Conservation (phyloP, 2,113 vertebrate genomes). For the Lates calcarifer region DNA sequence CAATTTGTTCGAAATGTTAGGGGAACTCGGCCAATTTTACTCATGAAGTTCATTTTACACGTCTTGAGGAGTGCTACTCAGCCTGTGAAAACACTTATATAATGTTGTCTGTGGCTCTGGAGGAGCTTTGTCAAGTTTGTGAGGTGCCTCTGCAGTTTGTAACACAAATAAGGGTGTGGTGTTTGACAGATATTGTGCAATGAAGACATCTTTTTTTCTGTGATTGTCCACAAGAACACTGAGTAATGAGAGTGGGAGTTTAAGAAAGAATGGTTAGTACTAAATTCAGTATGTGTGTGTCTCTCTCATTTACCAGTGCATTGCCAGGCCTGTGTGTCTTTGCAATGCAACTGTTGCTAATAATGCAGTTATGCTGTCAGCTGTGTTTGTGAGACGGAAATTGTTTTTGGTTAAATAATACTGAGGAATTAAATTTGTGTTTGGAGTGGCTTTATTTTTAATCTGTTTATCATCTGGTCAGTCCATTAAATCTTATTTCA, state of each 20-base stretch:
- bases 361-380: neutral
- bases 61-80: neutral
- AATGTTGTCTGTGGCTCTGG: neutral
- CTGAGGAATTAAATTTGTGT: neutral
- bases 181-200: neutral
- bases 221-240: neutral
- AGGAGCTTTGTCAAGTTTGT: neutral
- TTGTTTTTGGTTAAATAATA: neutral
- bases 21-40: too few relatives aligned
- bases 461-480: neutral
- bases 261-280: neutral
- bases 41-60: neutral
- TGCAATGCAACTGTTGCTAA: neutral
- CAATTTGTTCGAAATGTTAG: neutral
- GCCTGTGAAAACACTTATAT: neutral
- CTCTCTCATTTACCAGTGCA: too few relatives aligned
- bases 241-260: too few relatives aligned
- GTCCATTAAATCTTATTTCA: conserved; percentile 11
- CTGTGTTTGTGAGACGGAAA: neutral
- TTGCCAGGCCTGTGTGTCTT: neutral
- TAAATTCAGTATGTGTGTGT: neutral
- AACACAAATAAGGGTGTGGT: neutral
- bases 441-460: neutral
- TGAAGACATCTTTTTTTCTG: neutral
- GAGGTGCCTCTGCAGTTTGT: neutral